These are phyloP conservation scores for Lithophane semibrunnea DNA, from an alignment of 2,888 invertebrate species.

Conservation along the genomic window DNA sequence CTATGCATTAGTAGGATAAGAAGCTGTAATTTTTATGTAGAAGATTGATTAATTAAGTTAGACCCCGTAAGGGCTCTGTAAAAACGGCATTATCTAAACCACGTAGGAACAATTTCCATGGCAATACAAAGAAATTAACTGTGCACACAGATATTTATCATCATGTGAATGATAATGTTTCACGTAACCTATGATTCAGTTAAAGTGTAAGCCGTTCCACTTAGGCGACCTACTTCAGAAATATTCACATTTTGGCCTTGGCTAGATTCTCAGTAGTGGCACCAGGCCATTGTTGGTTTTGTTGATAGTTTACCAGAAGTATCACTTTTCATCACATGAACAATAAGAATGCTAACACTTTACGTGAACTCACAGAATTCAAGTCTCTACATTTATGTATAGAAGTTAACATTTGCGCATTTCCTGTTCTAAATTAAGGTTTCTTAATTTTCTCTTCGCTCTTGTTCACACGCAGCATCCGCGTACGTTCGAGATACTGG, in stretches of 20 bases:
- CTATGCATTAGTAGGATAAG: background rate
- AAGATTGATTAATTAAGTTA: background rate
- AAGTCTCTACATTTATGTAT: constrained; percentile 33
- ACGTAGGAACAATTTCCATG: constrained; percentile 19
- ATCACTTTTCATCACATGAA: constrained; percentile 44
- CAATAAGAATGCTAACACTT: constrained; percentile 24
- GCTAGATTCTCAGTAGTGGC: constrained; percentile 75
- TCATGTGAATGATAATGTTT: constrained; percentile 63
- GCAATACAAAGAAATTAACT: constrained; percentile 36
- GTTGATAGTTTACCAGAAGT: constrained; percentile 48
- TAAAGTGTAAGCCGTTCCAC: constrained; percentile 74
- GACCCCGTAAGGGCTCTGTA: background rate
- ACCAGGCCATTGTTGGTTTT: constrained; percentile 67
- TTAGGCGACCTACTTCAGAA: constrained; percentile 80
- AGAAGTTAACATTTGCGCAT: constrained; percentile 51
- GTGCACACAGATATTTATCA: constrained; percentile 51
- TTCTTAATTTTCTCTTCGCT: constrained; percentile 63
- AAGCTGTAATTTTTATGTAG: background rate
- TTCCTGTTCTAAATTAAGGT: constrained; percentile 64
- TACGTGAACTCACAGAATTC: constrained; percentile 19
- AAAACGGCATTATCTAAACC: constrained; percentile 5
- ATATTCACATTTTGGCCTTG: constrained; percentile 79
- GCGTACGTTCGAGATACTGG: constrained; percentile 75
- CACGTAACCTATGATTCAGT: constrained; percentile 76
- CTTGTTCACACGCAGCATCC: constrained; percentile 72